Percentiles rank a stretch among this genome's conserved stretches.
These are phyloP conservation scores for Parotocinclus haroldoi DNA, from an alignment of 2,797 vertebrate species.

Conservation along the genomic window DNA sequence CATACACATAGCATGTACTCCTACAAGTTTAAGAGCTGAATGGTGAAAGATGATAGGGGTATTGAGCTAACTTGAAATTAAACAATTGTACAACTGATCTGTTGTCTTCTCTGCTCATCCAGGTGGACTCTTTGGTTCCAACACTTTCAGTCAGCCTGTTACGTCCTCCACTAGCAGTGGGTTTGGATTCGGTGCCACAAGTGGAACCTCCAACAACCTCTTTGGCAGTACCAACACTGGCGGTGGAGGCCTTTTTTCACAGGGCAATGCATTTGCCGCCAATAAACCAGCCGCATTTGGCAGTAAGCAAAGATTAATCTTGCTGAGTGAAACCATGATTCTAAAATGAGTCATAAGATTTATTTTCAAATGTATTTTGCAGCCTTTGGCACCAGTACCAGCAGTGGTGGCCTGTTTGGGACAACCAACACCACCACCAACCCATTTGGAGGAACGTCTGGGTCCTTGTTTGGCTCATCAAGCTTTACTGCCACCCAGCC, in stretches of 20 bases:
- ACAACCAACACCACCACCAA: slow-evolving; percentile 86
- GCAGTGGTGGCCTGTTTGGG: slow-evolving; percentile 88
- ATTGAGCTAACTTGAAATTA: too few species aligned
- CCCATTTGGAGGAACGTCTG: slow-evolving; percentile 84
- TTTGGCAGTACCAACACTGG: slow-evolving; percentile 84
- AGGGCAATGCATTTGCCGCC: slow-evolving; percentile 90
- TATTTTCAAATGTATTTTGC: slow-evolving; percentile 8
- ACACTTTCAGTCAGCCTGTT: slow-evolving; percentile 87
- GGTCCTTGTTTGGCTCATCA: slow-evolving; percentile 83
- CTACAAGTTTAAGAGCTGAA: too few species aligned
- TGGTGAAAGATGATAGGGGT: too few species aligned
- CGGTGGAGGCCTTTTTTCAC: slow-evolving; percentile 86
- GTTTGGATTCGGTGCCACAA: slow-evolving; percentile 87
- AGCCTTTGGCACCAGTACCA: slow-evolving; percentile 91
- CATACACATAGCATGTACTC: too few species aligned
- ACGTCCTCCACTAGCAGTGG: slow-evolving; percentile 85
- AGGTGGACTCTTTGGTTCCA: slow-evolving; percentile 75
- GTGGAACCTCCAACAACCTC: slow-evolving; percentile 81
- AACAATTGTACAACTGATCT: too few species aligned
- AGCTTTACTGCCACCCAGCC: slow-evolving; percentile 82
- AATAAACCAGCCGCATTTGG: slow-evolving; percentile 87
- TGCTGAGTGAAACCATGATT: neutral
- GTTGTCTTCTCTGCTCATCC: neutral
- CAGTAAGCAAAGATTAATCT: slow-evolving; percentile 73
- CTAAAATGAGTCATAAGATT: neutral